Conservation (phyloP, 2,888 invertebrate genomes). For the Sesia bembeciformis region DNA sequence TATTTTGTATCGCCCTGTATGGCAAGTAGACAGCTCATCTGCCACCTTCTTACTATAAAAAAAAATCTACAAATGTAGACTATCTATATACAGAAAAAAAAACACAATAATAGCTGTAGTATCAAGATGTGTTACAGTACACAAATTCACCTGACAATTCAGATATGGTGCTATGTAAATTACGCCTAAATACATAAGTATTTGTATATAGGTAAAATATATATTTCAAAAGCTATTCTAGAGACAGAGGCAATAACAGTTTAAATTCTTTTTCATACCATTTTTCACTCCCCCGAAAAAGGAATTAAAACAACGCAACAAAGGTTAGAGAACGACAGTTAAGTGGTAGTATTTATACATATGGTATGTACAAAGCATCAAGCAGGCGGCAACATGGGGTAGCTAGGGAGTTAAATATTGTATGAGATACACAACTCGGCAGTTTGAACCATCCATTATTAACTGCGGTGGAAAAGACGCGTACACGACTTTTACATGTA, state of each 20-base stretch:
- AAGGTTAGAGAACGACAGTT: slow-evolving; percentile 25
- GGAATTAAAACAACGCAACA: slow-evolving; percentile 17
- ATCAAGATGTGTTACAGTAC: too few species aligned
- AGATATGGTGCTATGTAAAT: too few species aligned
- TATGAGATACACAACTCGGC: slow-evolving; percentile 73
- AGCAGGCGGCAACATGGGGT: slow-evolving; percentile 63
- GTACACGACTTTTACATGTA: slow-evolving; percentile 59
- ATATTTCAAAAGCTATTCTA: too few species aligned
- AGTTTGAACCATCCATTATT: slow-evolving; percentile 72
- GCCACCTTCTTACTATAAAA: too few species aligned
- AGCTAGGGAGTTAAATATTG: slow-evolving; percentile 63
- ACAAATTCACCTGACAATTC: too few species aligned
- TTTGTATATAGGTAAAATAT: neutral
- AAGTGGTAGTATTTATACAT: slow-evolving; percentile 14
- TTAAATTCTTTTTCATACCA: neutral
- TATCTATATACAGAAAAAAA: too few species aligned
- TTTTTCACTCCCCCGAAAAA: neutral
- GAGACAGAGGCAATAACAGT: too few species aligned
- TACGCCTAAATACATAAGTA: too few species aligned
- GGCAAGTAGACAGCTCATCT: too few species aligned
- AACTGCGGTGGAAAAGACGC: slow-evolving; percentile 57
- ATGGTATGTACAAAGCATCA: slow-evolving; percentile 18
- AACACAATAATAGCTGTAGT: too few species aligned
- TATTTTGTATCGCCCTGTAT: too few species aligned
- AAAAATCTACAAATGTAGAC: too few species aligned